Base-by-base conservation (phyloP, 2,888 invertebrate species). In the Drosophila conformis region DNA sequence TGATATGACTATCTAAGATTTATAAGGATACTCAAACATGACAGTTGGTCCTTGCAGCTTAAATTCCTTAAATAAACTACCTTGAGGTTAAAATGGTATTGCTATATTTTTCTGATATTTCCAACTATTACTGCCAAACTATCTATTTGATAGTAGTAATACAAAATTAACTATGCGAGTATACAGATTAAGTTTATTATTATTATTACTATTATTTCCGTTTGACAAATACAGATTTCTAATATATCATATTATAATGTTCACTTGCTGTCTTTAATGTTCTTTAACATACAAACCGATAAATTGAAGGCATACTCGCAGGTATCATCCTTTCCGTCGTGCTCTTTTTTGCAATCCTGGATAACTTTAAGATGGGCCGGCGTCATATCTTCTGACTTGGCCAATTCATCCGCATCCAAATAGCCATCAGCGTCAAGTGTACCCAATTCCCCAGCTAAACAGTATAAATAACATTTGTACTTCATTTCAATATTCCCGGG, bases 1-100 rank as follows among this genome's bases (percentile, higher is more conserved):
- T 71, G 65, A 63, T 63, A 69, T 66, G 68, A 68, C 59, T 68
- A 66, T 59, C 49, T 29, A 42, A 51, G 68, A 66, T 66, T 66
- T 80, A 71, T 58, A 63, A 48, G 65, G 59, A 52, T 60, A 60
- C 67, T 59, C 36, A 35, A 59, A 72, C 33, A 46, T 29, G 29
- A 13, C 25, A 25, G 56, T 13, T 62, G 53, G 51, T 27, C 49
- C 4, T 42, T 35, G 8, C 18, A n/a, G 25, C 49, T 60, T 18
- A 61, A 60, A 56, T 1, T 49, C 1, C 6, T 36, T 46, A 25
- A 6, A 29, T 40, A 56, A 72, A 62, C 33, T n/a, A 11, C 10
- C 11, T 52, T 35, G 11, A 35, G 53, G 33, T 61, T 76, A 11
- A 61, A 49, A 29, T 40, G 60, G 33, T 63, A 64, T 15, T 29